Evolutionary conservation across 2,797 vertebrate species (phyloP).

Genomic region (Halcyon badia): DNA sequence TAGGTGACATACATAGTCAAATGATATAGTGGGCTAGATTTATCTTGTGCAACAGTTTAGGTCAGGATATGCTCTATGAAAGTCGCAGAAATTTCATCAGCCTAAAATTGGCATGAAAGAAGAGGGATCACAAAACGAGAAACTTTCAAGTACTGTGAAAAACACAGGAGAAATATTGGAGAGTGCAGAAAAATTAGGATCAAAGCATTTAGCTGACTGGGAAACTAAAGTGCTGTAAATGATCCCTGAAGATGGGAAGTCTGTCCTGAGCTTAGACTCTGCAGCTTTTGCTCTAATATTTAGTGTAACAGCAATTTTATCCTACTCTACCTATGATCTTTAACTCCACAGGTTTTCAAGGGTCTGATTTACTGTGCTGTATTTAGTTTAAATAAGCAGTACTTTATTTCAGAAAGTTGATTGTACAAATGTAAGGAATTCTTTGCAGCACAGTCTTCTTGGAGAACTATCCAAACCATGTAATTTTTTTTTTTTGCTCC

Average conservation of each 20-base stretch:
- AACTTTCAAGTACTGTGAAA: background rate
- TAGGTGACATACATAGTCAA: background rate
- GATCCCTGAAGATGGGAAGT: background rate
- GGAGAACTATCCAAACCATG: background rate
- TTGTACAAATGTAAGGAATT: background rate
- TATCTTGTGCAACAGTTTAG: background rate
- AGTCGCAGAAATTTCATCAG: background rate
- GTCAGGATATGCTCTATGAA: background rate
- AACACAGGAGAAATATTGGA: background rate
- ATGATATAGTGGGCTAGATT: background rate
- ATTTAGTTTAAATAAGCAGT: background rate
- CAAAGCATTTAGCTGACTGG: background rate
- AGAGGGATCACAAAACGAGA: background rate
- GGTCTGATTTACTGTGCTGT: background rate
- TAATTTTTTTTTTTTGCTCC: background rate
- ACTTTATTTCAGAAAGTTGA: background rate
- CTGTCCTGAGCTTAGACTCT: background rate
- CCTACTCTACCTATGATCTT: background rate
- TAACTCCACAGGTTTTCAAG: background rate
- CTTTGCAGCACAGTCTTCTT: background rate
- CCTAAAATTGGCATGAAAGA: background rate
- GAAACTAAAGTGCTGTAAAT: background rate
- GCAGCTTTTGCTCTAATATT: background rate
- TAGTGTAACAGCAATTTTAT: background rate
- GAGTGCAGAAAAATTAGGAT: background rate